These are phyloP conservation scores for Scomber scombrus DNA, from an alignment of 2,113 vertebrate genomes.

Conservation along the genomic window DNA sequence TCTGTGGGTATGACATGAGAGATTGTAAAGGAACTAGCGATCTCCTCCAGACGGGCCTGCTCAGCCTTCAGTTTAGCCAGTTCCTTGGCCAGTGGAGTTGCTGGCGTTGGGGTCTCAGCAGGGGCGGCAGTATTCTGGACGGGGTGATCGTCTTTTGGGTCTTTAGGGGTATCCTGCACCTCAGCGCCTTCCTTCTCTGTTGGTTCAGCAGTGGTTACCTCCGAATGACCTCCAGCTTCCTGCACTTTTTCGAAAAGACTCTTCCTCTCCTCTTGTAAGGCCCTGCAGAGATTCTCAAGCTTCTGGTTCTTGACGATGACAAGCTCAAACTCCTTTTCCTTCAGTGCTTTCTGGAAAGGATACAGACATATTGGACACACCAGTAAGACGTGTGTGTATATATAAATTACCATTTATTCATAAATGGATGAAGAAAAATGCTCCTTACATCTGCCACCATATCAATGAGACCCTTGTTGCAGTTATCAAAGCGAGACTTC, in stretches of 20 bases:
- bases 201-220: conserved; percentile 13
- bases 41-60: conserved; percentile 83
- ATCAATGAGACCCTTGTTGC: conserved; percentile 94
- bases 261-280: conserved; percentile 95
- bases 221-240: conserved; percentile 71
- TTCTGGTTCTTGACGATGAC: conserved; percentile 92
- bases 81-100: conserved; percentile 58
- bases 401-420: background rate
- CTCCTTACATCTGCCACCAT: conserved; percentile 95
- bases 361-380: background rate
- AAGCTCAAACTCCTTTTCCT: conserved; percentile 94
- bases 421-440: background rate
- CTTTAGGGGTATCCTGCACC: conserved; percentile 25
- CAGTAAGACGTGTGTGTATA: background rate
- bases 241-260: conserved; percentile 90
- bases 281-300: conserved; percentile 95
- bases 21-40: conserved; percentile 86
- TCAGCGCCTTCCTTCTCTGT: conserved; percentile 42
- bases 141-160: background rate
- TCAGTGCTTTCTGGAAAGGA: conserved; percentile 79
- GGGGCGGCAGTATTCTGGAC: conserved; percentile 8
- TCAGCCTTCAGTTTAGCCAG: conserved; percentile 73
- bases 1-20: conserved; percentile 75
- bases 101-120: background rate
- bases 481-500: conserved; percentile 96